Conservation (phyloP, 1,140 invertebrate species). For the Halyomorpha halys region DNA sequence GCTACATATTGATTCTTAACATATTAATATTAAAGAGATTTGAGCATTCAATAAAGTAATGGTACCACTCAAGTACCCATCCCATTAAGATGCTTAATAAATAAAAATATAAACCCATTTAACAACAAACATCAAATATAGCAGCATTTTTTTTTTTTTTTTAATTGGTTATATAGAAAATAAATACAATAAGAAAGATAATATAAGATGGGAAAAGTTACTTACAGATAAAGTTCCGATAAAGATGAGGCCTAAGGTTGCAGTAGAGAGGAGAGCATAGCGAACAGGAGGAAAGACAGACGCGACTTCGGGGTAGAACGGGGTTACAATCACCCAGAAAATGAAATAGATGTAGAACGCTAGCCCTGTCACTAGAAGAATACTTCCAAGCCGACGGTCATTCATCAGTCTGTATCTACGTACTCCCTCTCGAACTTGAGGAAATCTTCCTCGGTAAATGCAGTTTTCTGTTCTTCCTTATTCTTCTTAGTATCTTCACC, state of each 20-base stretch:
- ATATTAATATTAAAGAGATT: no score
- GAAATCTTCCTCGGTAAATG: conserved; percentile 45
- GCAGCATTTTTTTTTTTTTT: no score
- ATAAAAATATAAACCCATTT: no score
- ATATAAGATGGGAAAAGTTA: not conserved
- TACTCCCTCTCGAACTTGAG: conserved; percentile 42
- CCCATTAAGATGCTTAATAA: no score
- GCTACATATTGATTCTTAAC: no score
- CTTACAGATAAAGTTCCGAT: conserved; percentile 27
- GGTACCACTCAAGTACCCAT: no score
- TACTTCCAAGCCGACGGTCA: conserved; percentile 39
- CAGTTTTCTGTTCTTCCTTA: conserved; percentile 33
- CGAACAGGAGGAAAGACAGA: conserved; percentile 45
- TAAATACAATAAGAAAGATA: no score
- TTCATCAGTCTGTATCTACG: conserved; percentile 32
- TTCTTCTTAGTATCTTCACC: conserved; percentile 28
- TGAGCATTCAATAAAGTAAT: no score
- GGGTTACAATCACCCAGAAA: conserved; percentile 55
- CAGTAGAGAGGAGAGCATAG: conserved; percentile 20
- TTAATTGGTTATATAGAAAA: no score
- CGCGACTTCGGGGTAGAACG: conserved; percentile 39
- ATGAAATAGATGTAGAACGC: conserved; percentile 49
- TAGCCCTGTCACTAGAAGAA: conserved; percentile 44
- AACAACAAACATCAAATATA: no score
- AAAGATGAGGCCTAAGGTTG: conserved; percentile 22